Conservation (phyloP, 2,113 vertebrate genomes). For the Chloropsis cyanopogon region DNA sequence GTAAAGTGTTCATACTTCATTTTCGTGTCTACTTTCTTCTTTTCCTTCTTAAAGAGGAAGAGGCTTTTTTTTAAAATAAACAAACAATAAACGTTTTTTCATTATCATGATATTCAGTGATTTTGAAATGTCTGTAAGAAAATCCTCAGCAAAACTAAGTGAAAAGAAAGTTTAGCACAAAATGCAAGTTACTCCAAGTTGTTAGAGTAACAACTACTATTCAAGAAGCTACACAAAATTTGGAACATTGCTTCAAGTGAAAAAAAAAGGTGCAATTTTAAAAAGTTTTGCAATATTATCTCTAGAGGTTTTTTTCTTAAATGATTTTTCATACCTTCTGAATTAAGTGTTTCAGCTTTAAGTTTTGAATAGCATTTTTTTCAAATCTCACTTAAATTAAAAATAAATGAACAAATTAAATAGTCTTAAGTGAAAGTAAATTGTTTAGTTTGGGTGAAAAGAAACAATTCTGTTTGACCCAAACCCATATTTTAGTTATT, state of each 20-base stretch:
- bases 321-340: background rate
- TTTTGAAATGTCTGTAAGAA: background rate
- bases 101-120: background rate
- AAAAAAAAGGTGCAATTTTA: rapidly evolving
- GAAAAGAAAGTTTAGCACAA: background rate
- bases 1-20: slow-evolving; percentile 8
- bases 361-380: background rate
- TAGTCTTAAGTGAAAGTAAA: background rate
- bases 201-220: background rate
- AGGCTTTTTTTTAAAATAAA: background rate
- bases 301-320: background rate
- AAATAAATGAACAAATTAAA: background rate
- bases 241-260: background rate
- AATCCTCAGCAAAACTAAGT: background rate
- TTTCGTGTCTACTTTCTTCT: background rate
- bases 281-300: background rate
- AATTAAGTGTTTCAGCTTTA: background rate
- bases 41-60: background rate
- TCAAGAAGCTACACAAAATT: background rate
- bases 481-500: background rate
- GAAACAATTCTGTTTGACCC: background rate
- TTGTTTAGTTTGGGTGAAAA: background rate
- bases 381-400: background rate
- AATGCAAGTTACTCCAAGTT: background rate
- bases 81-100: background rate